Percentiles rank a stretch among this genome's conserved stretches.
Evolutionary conservation across 1,140 invertebrate genomes (phyloP).

Genomic region (Drosophila ercepeae): DNA sequence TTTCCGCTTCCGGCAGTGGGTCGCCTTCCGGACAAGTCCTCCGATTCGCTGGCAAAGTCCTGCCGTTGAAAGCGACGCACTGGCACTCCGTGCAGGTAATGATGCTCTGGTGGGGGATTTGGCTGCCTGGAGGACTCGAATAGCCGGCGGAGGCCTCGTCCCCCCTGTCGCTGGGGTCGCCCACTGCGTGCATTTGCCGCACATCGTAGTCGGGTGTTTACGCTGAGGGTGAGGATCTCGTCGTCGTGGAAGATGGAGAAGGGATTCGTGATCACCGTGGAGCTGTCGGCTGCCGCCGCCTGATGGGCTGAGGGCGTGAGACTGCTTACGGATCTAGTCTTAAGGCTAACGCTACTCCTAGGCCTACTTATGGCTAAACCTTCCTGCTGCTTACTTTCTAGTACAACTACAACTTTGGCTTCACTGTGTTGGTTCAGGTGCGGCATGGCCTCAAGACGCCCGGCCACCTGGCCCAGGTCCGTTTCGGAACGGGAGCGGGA

Average conservation of each 20-base stretch:
- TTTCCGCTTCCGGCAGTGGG: constrained; percentile 15
- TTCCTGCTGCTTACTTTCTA: constrained; percentile 78
- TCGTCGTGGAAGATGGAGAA: constrained; percentile 83
- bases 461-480: constrained; percentile 35
- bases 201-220: constrained; percentile 62
- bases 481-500: constrained; percentile 61
- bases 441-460: background rate
- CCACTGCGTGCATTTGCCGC: constrained; percentile 37
- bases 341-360: constrained; percentile 56
- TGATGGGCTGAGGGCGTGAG: constrained; percentile 37
- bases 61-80: constrained; percentile 75
- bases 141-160: constrained; percentile 50
- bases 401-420: constrained; percentile 83
- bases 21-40: constrained; percentile 7
- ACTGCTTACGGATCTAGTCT: constrained; percentile 76
- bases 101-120: constrained; percentile 31
- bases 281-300: constrained; percentile 51
- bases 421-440: constrained; percentile 58
- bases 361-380: constrained; percentile 66
- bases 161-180: constrained; percentile 33
- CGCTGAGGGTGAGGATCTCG: constrained; percentile 67
- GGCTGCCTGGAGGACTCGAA: constrained; percentile 56
- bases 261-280: constrained; percentile 80
- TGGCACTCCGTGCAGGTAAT: constrained; percentile 68
- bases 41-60: constrained; percentile 53